Evolutionary conservation across 2,797 vertebrate genomes (phyloP).

Genomic region (Phalloptychus januarius): DNA sequence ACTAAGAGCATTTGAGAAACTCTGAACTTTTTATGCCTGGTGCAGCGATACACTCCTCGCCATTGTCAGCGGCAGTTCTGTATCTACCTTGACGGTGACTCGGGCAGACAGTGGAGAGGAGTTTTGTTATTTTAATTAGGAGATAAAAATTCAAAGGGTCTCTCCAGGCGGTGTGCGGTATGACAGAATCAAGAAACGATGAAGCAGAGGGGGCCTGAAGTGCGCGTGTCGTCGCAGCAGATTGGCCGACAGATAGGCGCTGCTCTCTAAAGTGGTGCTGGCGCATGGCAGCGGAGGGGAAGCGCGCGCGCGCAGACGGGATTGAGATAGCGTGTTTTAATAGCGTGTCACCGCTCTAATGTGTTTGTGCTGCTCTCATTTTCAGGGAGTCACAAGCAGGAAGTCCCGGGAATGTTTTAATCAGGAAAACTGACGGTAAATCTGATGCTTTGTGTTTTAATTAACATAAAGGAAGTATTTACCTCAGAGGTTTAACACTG

Average conservation of each 20-base stretch:
- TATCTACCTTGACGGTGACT: conserved; percentile 84
- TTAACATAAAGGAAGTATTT: conserved; percentile 50
- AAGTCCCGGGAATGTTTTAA: conserved; percentile 55
- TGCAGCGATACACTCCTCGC: conserved; percentile 66
- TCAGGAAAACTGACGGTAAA: conserved; percentile 55
- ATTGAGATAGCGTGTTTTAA: conserved; percentile 73
- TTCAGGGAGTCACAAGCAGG: conserved; percentile 51
- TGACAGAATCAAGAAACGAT: conserved; percentile 84
- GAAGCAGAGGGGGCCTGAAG: conserved; percentile 79
- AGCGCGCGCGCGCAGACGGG: conserved; percentile 59
- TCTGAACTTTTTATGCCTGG: conserved; percentile 66
- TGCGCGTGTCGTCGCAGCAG: conserved; percentile 78
- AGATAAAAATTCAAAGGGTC: conserved; percentile 86
- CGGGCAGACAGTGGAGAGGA: conserved; percentile 77
- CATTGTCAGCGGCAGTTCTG: conserved; percentile 77
- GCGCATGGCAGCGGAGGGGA: conserved; percentile 22
- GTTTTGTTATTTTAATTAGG: conserved; percentile 88
- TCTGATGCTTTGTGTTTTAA: conserved; percentile 50
- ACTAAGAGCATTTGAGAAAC: conserved; percentile 55
- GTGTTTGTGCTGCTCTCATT: conserved; percentile 70
- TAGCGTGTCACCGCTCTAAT: conserved; percentile 70
- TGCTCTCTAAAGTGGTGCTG: conserved; percentile 77
- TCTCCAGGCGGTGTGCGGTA: conserved; percentile 84
- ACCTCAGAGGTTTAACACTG: conserved; percentile 1
- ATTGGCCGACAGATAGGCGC: conserved; percentile 79